Conservation (phyloP, 2,797 vertebrate genomes). For the Apodemus agrarius region DNA sequence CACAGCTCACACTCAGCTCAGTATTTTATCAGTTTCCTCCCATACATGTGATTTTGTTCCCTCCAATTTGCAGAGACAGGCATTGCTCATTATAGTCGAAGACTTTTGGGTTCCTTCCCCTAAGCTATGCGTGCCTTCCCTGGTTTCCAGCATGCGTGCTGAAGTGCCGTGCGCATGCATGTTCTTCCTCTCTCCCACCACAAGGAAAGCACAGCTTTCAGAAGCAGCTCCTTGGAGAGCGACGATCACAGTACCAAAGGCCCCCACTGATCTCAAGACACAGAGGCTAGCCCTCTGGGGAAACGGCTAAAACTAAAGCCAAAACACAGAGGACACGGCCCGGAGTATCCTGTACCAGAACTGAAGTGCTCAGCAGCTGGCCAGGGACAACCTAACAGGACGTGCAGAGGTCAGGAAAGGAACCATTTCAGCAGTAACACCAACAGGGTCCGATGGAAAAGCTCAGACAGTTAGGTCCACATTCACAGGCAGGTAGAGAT, state of each 20-base stretch:
- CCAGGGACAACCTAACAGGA: neutral
- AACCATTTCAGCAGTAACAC: neutral
- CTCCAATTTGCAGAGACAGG: conserved; percentile 1
- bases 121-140: neutral
- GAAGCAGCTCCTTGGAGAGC: conserved; percentile 21
- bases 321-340: neutral
- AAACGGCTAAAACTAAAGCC: neutral
- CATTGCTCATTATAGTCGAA: neutral
- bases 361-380: neutral
- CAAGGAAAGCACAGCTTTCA: neutral
- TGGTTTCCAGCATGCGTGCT: neutral
- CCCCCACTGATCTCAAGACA: neutral
- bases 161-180: neutral
- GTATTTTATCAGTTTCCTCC: neutral
- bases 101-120: neutral
- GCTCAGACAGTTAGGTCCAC: no score
- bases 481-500: no score
- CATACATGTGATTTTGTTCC: neutral
- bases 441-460: neutral
- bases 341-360: neutral
- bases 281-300: neutral
- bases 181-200: neutral
- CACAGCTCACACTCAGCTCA: neutral
- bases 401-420: neutral
- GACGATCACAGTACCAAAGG: no score